A percentile compares a stretch with the other conserved stretches of the same genome.
Evolutionary conservation across 2,113 vertebrate genomes (phyloP).

Genomic region (Philantomba maxwellii): DNA sequence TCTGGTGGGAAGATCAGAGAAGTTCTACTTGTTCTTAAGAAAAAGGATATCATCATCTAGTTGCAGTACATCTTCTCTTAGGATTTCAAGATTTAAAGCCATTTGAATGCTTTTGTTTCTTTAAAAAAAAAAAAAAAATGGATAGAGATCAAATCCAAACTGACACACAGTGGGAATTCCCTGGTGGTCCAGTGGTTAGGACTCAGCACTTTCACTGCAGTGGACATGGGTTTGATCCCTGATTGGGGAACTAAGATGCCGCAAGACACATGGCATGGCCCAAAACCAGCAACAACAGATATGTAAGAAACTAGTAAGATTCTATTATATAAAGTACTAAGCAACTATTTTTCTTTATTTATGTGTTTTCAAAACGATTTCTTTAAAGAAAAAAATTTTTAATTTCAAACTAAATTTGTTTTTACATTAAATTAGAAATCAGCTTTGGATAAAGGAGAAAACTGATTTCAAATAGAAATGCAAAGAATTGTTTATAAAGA

Average conservation of each 20-base stretch:
- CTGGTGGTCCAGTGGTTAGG: not conserved
- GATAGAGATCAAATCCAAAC: not conserved
- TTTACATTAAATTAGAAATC: not conserved
- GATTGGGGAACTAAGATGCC: not conserved
- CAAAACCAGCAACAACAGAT: not conserved
- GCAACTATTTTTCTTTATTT: not conserved
- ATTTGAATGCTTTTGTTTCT: not conserved
- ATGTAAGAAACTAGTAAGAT: not conserved
- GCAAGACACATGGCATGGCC: not conserved
- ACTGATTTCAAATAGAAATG: not conserved
- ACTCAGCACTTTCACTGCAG: not conserved
- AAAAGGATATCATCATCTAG: not conserved
- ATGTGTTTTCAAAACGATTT: not conserved
- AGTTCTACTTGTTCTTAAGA: not conserved
- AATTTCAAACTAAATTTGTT: not conserved
- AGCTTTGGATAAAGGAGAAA: not conserved
- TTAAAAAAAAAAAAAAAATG: not conserved
- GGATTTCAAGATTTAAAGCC: not conserved
- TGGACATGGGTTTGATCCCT: not conserved
- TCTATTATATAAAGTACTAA: not conserved
- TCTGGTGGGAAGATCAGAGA: not conserved
- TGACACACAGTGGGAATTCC: not conserved
- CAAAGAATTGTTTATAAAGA: not conserved
- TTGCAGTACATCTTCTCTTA: not conserved
- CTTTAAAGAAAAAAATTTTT: not conserved